A percentile compares a stretch with the other conserved stretches of the same genome.
These are phyloP conservation scores for Fistularia tabacaria DNA, from an alignment of 2,797 vertebrate genomes.

Conservation along the genomic window DNA sequence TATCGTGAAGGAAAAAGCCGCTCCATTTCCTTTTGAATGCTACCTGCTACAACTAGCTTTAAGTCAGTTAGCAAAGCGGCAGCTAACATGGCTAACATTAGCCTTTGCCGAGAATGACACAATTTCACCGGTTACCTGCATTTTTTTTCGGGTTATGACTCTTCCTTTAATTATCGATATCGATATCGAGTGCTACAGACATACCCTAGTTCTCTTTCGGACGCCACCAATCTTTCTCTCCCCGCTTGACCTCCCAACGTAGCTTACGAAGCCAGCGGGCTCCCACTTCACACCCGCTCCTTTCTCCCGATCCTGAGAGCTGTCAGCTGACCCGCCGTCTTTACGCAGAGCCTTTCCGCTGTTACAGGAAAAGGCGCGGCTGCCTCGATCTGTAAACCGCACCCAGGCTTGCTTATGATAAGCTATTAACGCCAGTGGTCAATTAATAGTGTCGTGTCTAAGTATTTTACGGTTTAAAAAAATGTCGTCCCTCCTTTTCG, in stretches of 20 bases:
- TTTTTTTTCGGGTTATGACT: not conserved
- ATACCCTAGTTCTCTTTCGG: constrained; percentile 55
- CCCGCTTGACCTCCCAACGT: constrained; percentile 15
- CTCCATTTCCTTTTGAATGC: constrained; percentile 10
- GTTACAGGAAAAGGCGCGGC: constrained; percentile 74
- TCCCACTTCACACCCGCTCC: constrained; percentile 43
- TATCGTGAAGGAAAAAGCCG: constrained; percentile 9
- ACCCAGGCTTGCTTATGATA: constrained; percentile 62
- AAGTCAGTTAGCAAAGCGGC: constrained; percentile 27
- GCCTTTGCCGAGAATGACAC: constrained; percentile 22
- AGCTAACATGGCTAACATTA: constrained; percentile 59
- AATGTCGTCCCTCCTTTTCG: too few relatives aligned
- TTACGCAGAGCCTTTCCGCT: constrained; percentile 48
- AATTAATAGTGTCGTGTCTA: not conserved
- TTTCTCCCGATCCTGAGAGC: constrained; percentile 38
- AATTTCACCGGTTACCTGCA: constrained; percentile 4
- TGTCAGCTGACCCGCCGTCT: constrained; percentile 74
- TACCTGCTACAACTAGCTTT: constrained; percentile 17
- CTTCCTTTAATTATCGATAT: too few relatives aligned
- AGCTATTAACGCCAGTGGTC: constrained; percentile 5
- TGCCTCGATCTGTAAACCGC: constrained; percentile 51
- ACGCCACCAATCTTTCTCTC: constrained; percentile 39
- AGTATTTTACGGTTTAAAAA: too few relatives aligned
- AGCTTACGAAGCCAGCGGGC: constrained; percentile 26
- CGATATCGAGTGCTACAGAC: not conserved